Evolutionary conservation across 2,113 vertebrate genomes (phyloP).

Genomic region (Lynx canadensis): DNA sequence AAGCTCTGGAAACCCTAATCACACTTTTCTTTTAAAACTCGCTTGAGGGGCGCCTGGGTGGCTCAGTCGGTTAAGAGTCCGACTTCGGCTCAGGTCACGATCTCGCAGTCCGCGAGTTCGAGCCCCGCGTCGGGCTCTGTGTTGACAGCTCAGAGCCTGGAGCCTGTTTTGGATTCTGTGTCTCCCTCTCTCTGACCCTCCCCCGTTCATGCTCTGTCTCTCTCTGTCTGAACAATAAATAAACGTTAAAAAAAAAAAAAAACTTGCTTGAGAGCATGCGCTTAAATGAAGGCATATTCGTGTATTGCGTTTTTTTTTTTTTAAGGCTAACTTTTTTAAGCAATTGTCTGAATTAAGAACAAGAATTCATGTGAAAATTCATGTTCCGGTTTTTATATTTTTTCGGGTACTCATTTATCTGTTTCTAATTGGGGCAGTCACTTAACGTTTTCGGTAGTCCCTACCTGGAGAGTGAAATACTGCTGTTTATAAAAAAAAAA

Average conservation of each 20-base stretch:
- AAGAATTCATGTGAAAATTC: constrained; percentile 64
- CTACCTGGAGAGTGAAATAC: constrained; percentile 56
- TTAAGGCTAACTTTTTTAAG: constrained; percentile 36
- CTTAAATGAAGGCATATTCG: constrained; percentile 55
- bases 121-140: too few relatives aligned
- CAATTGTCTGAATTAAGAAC: constrained; percentile 33
- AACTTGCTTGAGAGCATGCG: background rate
- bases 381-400: constrained; percentile 48
- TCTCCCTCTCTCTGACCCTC: too few relatives aligned
- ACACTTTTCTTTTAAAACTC: background rate
- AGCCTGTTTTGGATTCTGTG: too few relatives aligned
- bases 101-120: too few relatives aligned
- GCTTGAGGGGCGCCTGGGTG: background rate
- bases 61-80: too few relatives aligned
- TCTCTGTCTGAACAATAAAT: too few relatives aligned
- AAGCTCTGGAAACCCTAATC: constrained; percentile 89
- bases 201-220: too few relatives aligned
- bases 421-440: background rate
- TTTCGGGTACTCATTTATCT: constrained; percentile 58
- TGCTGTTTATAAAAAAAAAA: background rate
- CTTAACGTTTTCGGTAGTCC: constrained; percentile 48
- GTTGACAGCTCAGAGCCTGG: too few relatives aligned
- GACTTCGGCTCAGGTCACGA: too few relatives aligned
- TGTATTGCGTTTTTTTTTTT: constrained; percentile 43
- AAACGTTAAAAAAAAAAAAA: background rate